Evolutionary conservation across 2,888 invertebrate genomes (phyloP), one percentile per base, ranked within the genome.

Genomic region (Nomada lathburiana): DNA sequence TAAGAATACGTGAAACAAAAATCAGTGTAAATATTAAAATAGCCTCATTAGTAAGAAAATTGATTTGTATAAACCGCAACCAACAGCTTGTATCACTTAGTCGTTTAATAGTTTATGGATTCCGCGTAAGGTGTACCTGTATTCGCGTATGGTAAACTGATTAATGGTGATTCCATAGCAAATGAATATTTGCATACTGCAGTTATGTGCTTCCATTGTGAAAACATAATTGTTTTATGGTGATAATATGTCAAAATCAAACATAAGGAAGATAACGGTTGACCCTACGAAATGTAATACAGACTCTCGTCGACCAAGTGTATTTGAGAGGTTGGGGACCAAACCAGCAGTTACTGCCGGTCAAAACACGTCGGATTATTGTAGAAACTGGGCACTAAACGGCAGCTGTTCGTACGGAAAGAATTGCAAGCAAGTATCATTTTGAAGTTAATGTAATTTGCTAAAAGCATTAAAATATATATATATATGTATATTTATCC

Each of bases 241-340:
- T 92, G 93, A 94, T 94, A 95, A 94, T 94, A 95, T 95, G 95
- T 95, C 95, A 94, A 95, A 95, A 95, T 96, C 96, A 95, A 96
- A 96, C 94, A 96, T 96, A 95, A 96, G 96, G 94, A 97, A 96
- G 96, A 96, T 96, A 94, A 96, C 96, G 94, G 96, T 96, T 94
- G 96, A 96, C 94, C 95, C 96, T 94, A 95, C 96, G 93, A 96
- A 96, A 95, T 95, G 95, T 93, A 96, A 96, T 88, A 92, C 91
- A 95, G 95, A 95, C 93, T 94, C 95, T 94, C 95, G 93, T 88
- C 95, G 97, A 94, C 97, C 97, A 88, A 97, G 97, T 95, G 97
- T 97, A 89, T 97, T 97, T 94, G 97, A 97, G 94, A 95, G 97
- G 90, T 95, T 97, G 91, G 97, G 97, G 89, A 97, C 97, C 62